Conservation (phyloP, 2,797 vertebrate species). For the Dendrocincla tyrannina region DNA sequence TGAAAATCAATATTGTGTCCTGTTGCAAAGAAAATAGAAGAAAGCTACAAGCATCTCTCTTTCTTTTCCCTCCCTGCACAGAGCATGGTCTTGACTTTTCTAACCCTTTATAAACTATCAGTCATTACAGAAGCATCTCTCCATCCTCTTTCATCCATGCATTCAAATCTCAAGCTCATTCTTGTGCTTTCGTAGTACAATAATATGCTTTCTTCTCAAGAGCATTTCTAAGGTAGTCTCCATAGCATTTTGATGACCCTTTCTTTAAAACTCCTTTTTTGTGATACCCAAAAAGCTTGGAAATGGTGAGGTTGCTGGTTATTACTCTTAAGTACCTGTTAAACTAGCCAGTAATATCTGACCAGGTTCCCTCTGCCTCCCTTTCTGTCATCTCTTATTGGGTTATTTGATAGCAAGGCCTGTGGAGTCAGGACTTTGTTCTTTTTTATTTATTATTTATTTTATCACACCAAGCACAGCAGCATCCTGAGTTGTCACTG, state of each 20-base stretch:
- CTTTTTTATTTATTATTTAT: not conserved
- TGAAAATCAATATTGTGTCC: not conserved
- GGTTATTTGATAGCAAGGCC: not conserved
- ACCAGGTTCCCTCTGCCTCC: not conserved
- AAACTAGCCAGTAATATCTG: not conserved
- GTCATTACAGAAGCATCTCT: not conserved
- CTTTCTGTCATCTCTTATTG: not conserved
- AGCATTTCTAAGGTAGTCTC: not conserved
- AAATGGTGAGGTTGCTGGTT: not conserved
- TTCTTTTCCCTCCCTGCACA: not conserved
- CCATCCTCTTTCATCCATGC: not conserved
- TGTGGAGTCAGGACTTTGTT: not conserved
- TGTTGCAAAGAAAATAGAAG: not conserved
- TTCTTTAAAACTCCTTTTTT: not conserved
- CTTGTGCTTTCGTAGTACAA: not conserved
- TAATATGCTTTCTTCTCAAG: not conserved
- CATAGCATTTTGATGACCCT: not conserved
- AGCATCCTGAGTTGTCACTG: not conserved
- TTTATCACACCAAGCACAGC: not conserved
- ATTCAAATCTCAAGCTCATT: not conserved
- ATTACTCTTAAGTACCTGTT: not conserved
- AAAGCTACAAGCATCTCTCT: not conserved
- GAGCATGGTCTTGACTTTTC: not conserved
- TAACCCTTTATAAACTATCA: not conserved
- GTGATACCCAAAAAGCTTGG: not conserved